Conservation (phyloP, 1,140 invertebrate genomes). For the Pachyrhynchus sulphureomaculatus region DNA sequence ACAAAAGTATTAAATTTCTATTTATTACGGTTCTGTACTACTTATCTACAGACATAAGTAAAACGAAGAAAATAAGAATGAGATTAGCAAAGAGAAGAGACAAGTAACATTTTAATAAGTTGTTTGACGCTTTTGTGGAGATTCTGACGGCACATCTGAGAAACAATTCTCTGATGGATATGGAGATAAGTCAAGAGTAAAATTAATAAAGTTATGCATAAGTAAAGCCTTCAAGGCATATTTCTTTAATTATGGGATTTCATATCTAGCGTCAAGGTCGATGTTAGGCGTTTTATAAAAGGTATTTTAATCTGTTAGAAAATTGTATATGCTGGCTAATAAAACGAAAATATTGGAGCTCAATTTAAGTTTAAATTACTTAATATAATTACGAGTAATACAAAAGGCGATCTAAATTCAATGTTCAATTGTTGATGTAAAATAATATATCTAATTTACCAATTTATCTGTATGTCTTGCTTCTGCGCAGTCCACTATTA, state of each 20-base stretch:
- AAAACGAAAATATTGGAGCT: too few species aligned
- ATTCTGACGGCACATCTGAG: constrained; percentile 17
- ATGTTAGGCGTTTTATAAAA: background rate
- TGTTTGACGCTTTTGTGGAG: constrained; percentile 20
- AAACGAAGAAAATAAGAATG: background rate
- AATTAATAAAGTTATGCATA: constrained; percentile 14
- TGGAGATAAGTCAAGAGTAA: background rate
- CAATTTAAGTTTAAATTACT: too few species aligned
- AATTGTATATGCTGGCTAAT: too few species aligned
- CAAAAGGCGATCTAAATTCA: too few species aligned
- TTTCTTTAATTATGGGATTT: background rate
- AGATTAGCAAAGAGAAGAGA: constrained; percentile 9
- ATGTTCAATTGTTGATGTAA: too few species aligned
- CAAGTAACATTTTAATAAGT: constrained; percentile 23
- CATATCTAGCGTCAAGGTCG: background rate
- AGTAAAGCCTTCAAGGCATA: background rate
- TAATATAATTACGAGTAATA: too few species aligned
- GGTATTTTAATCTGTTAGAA: too few species aligned
- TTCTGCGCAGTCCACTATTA: too few species aligned
- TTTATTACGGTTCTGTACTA: constrained; percentile 12
- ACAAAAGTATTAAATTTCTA: background rate
- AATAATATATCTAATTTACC: too few species aligned
- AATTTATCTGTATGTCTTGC: too few species aligned
- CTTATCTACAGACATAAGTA: background rate
- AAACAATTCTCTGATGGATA: constrained; percentile 9